phyloP scores from a whole-genome alignment of 2,113 vertebrate species.

The Pterophyllum scalare region DNA sequence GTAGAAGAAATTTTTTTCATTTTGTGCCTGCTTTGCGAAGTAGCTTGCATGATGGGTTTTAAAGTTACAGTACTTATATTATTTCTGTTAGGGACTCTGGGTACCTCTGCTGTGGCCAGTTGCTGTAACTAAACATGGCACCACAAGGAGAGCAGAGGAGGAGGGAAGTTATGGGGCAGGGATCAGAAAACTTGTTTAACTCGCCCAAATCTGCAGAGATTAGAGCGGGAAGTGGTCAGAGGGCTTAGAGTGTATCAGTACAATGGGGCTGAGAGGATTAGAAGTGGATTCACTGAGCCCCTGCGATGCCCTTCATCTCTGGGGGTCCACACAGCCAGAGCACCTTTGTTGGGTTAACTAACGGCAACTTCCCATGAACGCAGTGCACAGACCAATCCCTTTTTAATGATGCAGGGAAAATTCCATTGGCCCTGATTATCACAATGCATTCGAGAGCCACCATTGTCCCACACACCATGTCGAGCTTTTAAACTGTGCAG shows the following conservation, averaged over 20 bases:
- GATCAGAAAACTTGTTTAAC: slow-evolving; percentile 72
- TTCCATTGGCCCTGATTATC: slow-evolving; percentile 72
- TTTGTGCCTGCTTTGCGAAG: background rate
- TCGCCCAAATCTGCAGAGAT: slow-evolving; percentile 66
- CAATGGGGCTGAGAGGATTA: slow-evolving; percentile 73
- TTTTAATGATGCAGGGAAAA: slow-evolving; percentile 81
- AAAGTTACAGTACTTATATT: background rate
- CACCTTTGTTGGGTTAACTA: slow-evolving; percentile 76
- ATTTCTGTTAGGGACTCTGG: background rate
- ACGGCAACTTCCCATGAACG: slow-evolving; percentile 72
- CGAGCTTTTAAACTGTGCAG: slow-evolving; percentile 69
- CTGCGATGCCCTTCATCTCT: slow-evolving; percentile 73
- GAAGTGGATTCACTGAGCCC: slow-evolving; percentile 61
- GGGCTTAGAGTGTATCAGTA: slow-evolving; percentile 63
- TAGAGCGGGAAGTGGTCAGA: slow-evolving; percentile 74
- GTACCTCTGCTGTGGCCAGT: background rate
- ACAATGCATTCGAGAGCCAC: slow-evolving; percentile 53
- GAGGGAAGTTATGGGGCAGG: slow-evolving; percentile 5
- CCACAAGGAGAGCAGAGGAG: background rate
- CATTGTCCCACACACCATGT: slow-evolving; percentile 67
- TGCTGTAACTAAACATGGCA: slow-evolving; percentile 23
- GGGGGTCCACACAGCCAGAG: slow-evolving; percentile 67
- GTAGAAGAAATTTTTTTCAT: background rate
- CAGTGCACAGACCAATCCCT: slow-evolving; percentile 70
- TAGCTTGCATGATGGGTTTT: background rate